Percentiles rank a stretch among this genome's conserved stretches.
These are phyloP conservation scores for Myzus persicae DNA, from an alignment of 1,140 invertebrate species.

Conservation along the genomic window DNA sequence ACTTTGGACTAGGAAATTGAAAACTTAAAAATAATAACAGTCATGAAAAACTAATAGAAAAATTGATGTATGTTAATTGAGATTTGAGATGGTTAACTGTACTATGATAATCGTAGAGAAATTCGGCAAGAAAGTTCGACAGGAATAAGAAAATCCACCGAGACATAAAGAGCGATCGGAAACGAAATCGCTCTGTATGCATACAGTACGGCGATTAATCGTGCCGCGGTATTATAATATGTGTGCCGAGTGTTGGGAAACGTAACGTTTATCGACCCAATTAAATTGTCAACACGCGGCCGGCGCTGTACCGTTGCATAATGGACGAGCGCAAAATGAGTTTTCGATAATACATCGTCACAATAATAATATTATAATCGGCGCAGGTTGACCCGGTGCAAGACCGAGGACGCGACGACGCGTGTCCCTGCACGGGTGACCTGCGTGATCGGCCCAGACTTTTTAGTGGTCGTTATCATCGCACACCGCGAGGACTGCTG, in stretches of 20 bases:
- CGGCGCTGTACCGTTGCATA: background rate
- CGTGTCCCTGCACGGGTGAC: slow-evolving; percentile 26
- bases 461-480: background rate
- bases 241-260: slow-evolving; percentile 14
- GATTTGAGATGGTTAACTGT: background rate
- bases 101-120: background rate
- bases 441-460: background rate
- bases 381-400: background rate
- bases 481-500: background rate
- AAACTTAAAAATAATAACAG: background rate
- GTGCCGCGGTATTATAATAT: background rate
- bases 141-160: background rate
- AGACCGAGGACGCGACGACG: slow-evolving; percentile 26
- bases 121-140: too few relatives aligned
- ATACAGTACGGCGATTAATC: background rate
- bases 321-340: background rate
- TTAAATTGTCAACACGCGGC: background rate
- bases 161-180: background rate
- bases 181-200: background rate
- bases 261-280: background rate
- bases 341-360: slow-evolving; percentile 24
- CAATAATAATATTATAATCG: background rate
- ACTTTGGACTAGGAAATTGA: background rate
- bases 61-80: background rate
- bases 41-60: too few relatives aligned